Evolutionary conservation across 2,113 vertebrate genomes (phyloP).

Genomic region (Lasiurus borealis): DNA sequence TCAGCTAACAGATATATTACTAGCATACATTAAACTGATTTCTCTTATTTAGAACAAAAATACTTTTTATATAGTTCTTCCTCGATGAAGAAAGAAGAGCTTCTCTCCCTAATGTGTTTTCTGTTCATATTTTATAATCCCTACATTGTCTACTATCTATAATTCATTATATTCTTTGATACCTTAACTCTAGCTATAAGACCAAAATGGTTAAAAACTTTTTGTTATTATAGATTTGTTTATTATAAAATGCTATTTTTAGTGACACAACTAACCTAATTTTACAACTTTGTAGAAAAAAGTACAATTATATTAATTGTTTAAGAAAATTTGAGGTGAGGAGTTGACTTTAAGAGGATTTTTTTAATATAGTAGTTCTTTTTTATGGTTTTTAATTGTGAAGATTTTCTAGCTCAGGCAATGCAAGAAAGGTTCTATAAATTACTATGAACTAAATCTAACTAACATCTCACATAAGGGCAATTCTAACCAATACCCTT

Average conservation of each 20-base stretch:
- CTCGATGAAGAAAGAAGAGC: background rate
- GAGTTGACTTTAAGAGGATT: background rate
- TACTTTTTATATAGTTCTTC: background rate
- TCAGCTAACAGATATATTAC: background rate
- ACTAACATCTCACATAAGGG: background rate
- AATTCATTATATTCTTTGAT: background rate
- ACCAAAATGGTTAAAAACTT: background rate
- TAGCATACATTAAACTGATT: constrained; percentile 10
- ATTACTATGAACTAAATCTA: background rate
- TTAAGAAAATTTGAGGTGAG: background rate
- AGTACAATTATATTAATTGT: constrained; percentile 1
- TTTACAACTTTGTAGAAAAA: constrained; percentile 55
- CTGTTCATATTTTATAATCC: background rate
- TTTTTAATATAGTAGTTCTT: background rate
- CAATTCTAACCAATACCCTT: background rate
- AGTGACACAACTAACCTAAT: background rate
- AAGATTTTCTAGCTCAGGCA: background rate
- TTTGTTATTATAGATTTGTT: background rate
- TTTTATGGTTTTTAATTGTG: constrained; percentile 20
- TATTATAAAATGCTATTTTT: background rate
- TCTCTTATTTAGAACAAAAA: constrained; percentile 24
- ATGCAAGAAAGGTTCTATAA: constrained; percentile 43
- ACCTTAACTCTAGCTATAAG: background rate
- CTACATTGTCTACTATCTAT: background rate
- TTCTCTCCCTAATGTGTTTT: constrained; percentile 33